Percentiles rank a stretch among this genome's conserved stretches.
phyloP scores from a whole-genome alignment of 2,113 vertebrate genomes.

The Albula glossodonta region DNA sequence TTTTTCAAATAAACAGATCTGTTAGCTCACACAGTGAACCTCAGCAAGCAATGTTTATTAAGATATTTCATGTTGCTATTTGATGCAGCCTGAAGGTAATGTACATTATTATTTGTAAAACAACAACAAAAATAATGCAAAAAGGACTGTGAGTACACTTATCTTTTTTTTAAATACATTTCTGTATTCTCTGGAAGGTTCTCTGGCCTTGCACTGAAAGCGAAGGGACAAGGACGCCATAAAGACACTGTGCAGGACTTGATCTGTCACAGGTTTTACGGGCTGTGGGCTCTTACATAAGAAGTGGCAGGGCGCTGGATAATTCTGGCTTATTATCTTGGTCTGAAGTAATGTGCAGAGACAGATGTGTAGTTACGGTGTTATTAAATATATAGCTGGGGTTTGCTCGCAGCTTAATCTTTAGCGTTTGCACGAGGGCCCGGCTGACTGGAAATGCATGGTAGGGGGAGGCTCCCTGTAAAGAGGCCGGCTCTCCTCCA shows the following conservation, averaged over 20 bases:
- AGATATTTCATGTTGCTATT: constrained; percentile 32
- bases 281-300: constrained; percentile 25
- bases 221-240: neutral
- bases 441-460: constrained; percentile 38
- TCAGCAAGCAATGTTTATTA: constrained; percentile 40
- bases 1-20: constrained; percentile 47
- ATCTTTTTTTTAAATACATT: neutral
- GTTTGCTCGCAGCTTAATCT: constrained; percentile 47
- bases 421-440: constrained; percentile 37
- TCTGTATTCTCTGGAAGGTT: neutral
- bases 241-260: constrained; percentile 24
- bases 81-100: constrained; percentile 17
- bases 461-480: constrained; percentile 35
- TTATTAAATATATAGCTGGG: constrained; percentile 40
- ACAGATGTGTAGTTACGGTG: constrained; percentile 50
- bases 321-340: constrained; percentile 42
- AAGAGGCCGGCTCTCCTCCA: constrained; percentile 48
- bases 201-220: constrained; percentile 20
- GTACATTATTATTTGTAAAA: constrained; percentile 15
- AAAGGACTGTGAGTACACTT: neutral
- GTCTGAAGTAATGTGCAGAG: constrained; percentile 35
- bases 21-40: constrained; percentile 41
- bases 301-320: constrained; percentile 28
- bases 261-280: constrained; percentile 28
- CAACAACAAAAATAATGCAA: neutral